phyloP scores from a whole-genome alignment of 2,113 vertebrate genomes.

The Lepus americanus region DNA sequence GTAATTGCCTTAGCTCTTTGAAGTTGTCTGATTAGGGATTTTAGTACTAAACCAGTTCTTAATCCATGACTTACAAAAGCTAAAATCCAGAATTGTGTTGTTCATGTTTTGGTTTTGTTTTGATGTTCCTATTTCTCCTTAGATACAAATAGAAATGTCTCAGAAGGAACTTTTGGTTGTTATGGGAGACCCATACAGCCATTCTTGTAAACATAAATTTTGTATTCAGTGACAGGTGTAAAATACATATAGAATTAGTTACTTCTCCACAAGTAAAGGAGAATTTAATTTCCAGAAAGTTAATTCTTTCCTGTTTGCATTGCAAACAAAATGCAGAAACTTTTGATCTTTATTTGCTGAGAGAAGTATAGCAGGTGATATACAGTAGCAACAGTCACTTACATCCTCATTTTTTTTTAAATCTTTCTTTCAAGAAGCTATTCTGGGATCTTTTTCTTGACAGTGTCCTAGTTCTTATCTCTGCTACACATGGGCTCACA shows the following conservation, averaged over 20 bases:
- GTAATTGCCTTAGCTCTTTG: conserved; percentile 15
- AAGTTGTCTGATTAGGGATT: conserved; percentile 39
- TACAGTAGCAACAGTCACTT: conserved; percentile 39
- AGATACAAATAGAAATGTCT: not conserved
- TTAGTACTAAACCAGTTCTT: conserved; percentile 16
- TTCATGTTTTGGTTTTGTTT: not conserved
- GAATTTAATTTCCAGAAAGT: conserved; percentile 57
- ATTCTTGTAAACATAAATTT: conserved; percentile 30
- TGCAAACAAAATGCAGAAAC: conserved; percentile 6
- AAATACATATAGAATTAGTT: conserved; percentile 17
- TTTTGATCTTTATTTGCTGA: conserved; percentile 36
- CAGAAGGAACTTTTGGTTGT: conserved; percentile 14
- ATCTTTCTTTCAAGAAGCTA: conserved; percentile 46
- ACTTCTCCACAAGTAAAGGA: conserved; percentile 19
- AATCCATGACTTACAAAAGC: not conserved
- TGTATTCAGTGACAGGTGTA: conserved; percentile 28
- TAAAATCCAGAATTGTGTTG: conserved; percentile 21
- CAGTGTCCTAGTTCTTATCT: conserved; percentile 72
- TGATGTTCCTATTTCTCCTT: conserved; percentile 18
- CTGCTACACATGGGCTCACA: conserved; percentile 39
- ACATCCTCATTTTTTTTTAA: not conserved
- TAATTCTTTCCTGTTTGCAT: conserved; percentile 44
- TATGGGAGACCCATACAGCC: not conserved
- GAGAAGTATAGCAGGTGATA: conserved; percentile 4
- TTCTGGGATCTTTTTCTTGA: conserved; percentile 60